These are phyloP conservation scores for Eupithecia insigniata DNA, from an alignment of 2,888 invertebrate genomes.

Conservation along the genomic window DNA sequence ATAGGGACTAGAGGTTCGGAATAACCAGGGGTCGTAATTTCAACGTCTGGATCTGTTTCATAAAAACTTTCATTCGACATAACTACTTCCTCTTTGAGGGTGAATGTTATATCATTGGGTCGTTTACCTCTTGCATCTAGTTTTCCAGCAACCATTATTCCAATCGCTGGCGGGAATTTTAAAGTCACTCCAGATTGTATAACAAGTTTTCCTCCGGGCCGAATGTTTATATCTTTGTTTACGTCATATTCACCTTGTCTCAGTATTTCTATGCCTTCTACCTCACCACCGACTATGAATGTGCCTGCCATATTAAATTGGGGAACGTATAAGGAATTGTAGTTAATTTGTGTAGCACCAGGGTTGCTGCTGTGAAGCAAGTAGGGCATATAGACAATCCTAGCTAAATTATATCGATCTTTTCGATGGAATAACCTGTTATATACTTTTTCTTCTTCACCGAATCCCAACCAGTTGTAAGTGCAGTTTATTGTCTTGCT, in stretches of 20 bases:
- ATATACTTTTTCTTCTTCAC: slow-evolving; percentile 89
- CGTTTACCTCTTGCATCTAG: slow-evolving; percentile 92
- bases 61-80: slow-evolving; percentile 86
- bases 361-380: slow-evolving; percentile 95
- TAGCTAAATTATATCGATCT: slow-evolving; percentile 97
- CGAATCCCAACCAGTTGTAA: slow-evolving; percentile 95
- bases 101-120: slow-evolving; percentile 91
- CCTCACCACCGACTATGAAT: slow-evolving; percentile 93
- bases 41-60: slow-evolving; percentile 83
- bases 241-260: slow-evolving; percentile 95
- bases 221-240: slow-evolving; percentile 95
- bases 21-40: slow-evolving; percentile 85
- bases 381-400: slow-evolving; percentile 95
- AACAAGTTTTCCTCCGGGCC: slow-evolving; percentile 95
- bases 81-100: slow-evolving; percentile 89
- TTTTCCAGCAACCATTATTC: slow-evolving; percentile 98
- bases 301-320: slow-evolving; percentile 89
- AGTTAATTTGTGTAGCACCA: slow-evolving; percentile 91
- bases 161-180: slow-evolving; percentile 95
- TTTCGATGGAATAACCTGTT: slow-evolving; percentile 92
- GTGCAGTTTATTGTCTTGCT: slow-evolving; percentile 97
- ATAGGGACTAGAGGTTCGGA: slow-evolving; percentile 88
- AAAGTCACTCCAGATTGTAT: slow-evolving; percentile 95
- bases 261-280: slow-evolving; percentile 94
- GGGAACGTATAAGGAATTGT: slow-evolving; percentile 90